These are phyloP conservation scores for Amphimedon queenslandica DNA, from an alignment of 37 sponge, comb jelly and placozoan genomes.

Conservation along the genomic window DNA sequence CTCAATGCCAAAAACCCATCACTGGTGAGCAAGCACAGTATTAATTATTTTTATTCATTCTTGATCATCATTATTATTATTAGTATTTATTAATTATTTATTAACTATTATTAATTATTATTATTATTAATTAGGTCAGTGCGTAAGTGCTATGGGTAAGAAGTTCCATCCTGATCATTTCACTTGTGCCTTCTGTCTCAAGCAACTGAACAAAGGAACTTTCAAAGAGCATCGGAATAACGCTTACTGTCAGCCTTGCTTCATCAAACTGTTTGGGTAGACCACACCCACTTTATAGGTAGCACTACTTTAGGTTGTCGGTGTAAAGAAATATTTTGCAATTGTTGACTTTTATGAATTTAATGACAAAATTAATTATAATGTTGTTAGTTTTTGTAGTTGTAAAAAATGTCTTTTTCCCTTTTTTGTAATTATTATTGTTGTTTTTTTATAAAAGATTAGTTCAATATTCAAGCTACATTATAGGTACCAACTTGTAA, in stretches of 20 bases:
- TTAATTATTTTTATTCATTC: not conserved
- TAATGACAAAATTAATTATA: not conserved
- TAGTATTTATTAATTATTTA: not conserved
- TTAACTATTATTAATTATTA: not conserved
- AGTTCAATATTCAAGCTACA: too few relatives aligned
- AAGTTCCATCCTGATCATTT: conserved; percentile 99
- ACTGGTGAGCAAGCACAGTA: conserved; percentile 31
- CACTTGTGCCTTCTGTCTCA: conserved; percentile 95
- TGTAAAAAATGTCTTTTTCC: too few relatives aligned
- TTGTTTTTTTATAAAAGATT: too few relatives aligned
- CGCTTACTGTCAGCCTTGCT: conserved; percentile 94
- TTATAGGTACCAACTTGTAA: too few relatives aligned
- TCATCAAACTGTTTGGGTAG: conserved; percentile 94
- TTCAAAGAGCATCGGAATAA: conserved; percentile 95
- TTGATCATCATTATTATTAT: not conserved
- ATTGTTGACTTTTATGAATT: too few relatives aligned
- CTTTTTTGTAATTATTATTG: too few relatives aligned
- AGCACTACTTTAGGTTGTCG: not conserved
- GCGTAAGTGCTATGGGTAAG: conserved; percentile 92
- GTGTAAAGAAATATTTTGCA: too few relatives aligned
- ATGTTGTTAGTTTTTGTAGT: not conserved
- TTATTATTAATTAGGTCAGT: conserved; percentile 36
- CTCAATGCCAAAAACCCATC: conserved; percentile 93
- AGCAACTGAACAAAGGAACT: conserved; percentile 93
- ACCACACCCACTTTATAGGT: not conserved